These are phyloP conservation scores for Salticus scenicus DNA, from an alignment of 2,888 invertebrate species.

Conservation along the genomic window DNA sequence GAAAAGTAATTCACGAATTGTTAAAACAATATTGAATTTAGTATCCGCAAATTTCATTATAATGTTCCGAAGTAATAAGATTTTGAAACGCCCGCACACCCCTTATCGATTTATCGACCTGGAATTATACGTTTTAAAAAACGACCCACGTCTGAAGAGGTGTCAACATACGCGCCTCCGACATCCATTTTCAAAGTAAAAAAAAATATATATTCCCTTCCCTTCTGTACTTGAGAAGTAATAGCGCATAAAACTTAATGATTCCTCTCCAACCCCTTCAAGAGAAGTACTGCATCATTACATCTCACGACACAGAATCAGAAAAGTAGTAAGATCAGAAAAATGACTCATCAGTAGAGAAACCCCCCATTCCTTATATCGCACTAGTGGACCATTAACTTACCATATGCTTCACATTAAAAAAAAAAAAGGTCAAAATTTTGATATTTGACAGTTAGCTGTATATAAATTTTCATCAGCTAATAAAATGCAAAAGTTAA, in stretches of 20 bases:
- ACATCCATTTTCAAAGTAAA: constrained; percentile 37
- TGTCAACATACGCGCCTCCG: constrained; percentile 35
- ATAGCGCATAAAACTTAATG: constrained; percentile 68
- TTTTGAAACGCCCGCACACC: background rate
- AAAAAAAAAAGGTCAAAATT: background rate
- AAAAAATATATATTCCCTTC: constrained; percentile 5
- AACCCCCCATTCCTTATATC: background rate
- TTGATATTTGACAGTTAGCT: too few species aligned
- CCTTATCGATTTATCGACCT: constrained; percentile 17
- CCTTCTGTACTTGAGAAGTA: constrained; percentile 33
- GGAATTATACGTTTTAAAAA: constrained; percentile 1
- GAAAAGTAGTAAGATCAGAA: constrained; percentile 7
- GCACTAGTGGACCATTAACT: background rate
- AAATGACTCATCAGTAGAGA: constrained; percentile 35
- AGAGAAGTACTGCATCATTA: constrained; percentile 53
- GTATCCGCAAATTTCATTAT: background rate
- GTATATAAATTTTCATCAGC: too few species aligned
- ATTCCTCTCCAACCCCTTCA: constrained; percentile 41
- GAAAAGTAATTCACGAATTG: too few species aligned
- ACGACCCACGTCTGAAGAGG: constrained; percentile 9
- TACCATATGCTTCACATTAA: background rate
- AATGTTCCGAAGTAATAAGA: background rate
- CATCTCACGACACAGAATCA: constrained; percentile 23
- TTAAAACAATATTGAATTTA: constrained; percentile 2
- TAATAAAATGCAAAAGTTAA: too few species aligned